A percentile compares a stretch with the other conserved stretches of the same genome.
phyloP scores from a whole-genome alignment of 92 coral and sea anemone species.

The Bergia puertoricense region DNA sequence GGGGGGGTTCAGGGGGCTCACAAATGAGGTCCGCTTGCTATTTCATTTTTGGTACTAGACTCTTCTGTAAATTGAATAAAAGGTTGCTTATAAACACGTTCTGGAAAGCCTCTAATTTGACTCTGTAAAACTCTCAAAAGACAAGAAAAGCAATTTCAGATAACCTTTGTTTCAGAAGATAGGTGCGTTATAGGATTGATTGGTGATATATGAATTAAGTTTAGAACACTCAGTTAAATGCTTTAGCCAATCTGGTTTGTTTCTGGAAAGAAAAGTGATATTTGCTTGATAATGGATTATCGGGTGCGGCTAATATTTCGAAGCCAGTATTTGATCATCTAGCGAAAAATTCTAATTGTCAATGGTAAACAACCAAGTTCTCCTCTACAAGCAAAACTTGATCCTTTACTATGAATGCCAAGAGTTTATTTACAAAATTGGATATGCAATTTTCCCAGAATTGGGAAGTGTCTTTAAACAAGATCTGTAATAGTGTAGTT shows the following conservation, averaged over 20 bases:
- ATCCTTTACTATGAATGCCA: neutral
- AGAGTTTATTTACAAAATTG: neutral
- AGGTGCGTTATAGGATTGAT: neutral
- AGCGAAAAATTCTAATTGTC: constrained; percentile 2
- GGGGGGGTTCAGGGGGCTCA: no score
- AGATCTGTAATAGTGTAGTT: neutral
- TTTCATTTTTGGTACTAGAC: no score
- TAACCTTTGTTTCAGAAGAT: neutral
- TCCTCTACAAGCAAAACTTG: neutral
- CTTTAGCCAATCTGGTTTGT: no score
- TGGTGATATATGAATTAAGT: no score
- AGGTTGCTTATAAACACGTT: neutral
- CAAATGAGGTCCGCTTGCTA: no score
- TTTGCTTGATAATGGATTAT: no score
- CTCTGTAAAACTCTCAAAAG: constrained; percentile 3
- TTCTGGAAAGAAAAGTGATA: no score
- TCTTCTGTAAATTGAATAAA: neutral
- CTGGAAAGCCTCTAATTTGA: neutral
- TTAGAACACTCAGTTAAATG: no score
- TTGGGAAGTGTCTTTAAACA: neutral
- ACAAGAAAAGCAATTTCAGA: neutral
- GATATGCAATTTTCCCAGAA: neutral
- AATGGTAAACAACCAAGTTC: constrained; percentile 15
- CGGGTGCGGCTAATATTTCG: neutral
- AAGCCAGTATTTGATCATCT: neutral